These are phyloP conservation scores for Pantherophis guttatus DNA, from an alignment of 2,113 vertebrate species.

Conservation along the genomic window DNA sequence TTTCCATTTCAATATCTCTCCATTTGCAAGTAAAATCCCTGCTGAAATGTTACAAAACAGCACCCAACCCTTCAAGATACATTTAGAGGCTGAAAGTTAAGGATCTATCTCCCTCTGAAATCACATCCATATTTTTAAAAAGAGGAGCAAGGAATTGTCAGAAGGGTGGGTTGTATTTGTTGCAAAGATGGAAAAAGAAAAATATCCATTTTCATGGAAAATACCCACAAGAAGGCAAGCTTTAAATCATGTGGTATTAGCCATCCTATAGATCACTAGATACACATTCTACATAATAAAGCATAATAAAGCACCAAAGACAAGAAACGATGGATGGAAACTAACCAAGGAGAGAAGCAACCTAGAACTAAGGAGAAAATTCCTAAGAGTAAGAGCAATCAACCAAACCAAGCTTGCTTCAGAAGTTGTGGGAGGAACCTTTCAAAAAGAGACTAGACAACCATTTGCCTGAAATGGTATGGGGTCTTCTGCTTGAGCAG, in stretches of 20 bases:
- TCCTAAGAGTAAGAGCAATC: no score
- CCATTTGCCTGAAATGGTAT: no score
- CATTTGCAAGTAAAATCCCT: slow-evolving; percentile 32
- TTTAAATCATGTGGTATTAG: background rate
- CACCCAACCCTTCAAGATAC: background rate
- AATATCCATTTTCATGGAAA: background rate
- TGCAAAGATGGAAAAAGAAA: background rate
- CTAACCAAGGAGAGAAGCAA: no score
- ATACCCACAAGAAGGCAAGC: background rate
- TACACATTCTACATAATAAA: background rate
- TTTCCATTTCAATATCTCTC: slow-evolving; percentile 13
- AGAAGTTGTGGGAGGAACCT: no score
- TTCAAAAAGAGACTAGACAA: no score
- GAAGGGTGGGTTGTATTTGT: background rate
- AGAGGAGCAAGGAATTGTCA: background rate
- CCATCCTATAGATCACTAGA: background rate
- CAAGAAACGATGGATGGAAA: no score
- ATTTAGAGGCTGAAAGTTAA: background rate
- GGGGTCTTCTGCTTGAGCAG: no score
- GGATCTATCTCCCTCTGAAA: background rate
- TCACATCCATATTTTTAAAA: background rate
- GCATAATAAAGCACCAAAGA: background rate
- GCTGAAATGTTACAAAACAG: slow-evolving; percentile 17
- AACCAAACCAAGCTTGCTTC: no score
- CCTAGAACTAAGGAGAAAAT: no score